Evolutionary conservation across 1,140 invertebrate species (phyloP), one percentile per base, ranked within the genome.

Genomic region (Grapholita molesta): DNA sequence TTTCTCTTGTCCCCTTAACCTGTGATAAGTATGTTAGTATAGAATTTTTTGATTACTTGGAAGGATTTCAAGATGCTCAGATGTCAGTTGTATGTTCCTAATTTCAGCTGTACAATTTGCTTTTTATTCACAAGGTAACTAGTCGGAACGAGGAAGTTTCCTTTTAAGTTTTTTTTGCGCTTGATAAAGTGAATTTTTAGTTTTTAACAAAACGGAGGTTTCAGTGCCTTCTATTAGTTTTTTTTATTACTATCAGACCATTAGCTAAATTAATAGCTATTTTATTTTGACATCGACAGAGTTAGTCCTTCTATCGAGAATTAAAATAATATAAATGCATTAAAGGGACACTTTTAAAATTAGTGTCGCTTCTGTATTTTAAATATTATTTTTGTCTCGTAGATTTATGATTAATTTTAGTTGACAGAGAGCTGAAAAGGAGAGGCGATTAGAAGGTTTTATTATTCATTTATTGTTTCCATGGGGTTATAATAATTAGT

Each of bases 1-100:
- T 91, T 88, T 88, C 86, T 91, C 89, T 90, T 90, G 87, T 91
- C 89, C 89, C 89, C 84, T 89, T 91, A 88, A 91, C 89, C 89
- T 91, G 87, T 91, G 89, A 91, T 91, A 89, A 89, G 89, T 89
- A 91, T 82, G 81, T 91, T 91, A 91, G 89, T 80, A 75, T 89
- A 89, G 83, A 81, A 69, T 80, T 64, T 64, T 72, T 84, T 82
- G 79, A 77, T 85, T 85, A 88, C 85, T 84, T 88, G 86, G 84
- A 86, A 77, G 74, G 79, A 77, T 83, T 80, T 88, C 80, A 81
- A 86, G 85, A 79, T 88, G 87, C 88, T 90, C 88, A 86, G 86
- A 81, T 72, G 78, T 80, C 82, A 85, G 79, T 76, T 80, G 82
- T 85, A 83, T 82, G 86, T 89, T 89, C 86, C 86, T 88, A 87